phyloP scores from a whole-genome alignment of 2,113 vertebrate species.

The Malaclemys terrapin region DNA sequence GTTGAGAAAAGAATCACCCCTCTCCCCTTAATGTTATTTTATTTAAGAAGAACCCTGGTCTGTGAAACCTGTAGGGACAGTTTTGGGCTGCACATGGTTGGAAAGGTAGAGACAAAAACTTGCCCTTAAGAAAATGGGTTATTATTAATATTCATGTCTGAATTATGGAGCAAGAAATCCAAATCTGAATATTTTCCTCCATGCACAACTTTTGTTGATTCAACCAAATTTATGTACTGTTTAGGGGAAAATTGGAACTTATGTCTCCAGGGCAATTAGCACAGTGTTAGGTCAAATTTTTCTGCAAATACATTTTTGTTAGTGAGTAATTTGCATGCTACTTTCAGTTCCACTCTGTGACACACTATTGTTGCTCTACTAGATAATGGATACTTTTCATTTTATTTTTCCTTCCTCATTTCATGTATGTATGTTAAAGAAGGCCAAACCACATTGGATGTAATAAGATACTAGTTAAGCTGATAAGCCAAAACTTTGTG shows the following conservation, averaged over 20 bases:
- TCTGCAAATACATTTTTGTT: background rate
- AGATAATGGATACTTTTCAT: background rate
- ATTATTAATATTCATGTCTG: constrained; percentile 23
- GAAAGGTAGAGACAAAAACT: background rate
- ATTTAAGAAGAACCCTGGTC: background rate
- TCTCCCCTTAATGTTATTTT: background rate
- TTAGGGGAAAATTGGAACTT: constrained; percentile 38
- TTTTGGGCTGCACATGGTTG: background rate
- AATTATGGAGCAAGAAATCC: constrained; percentile 14
- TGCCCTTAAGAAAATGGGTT: background rate
- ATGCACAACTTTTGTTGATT: background rate
- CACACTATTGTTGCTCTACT: background rate
- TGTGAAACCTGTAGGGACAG: background rate
- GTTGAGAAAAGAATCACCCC: background rate
- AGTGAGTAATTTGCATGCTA: background rate
- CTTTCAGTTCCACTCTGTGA: constrained; percentile 15
- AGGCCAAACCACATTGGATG: background rate
- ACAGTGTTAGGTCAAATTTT: background rate
- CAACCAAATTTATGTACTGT: constrained; percentile 32
- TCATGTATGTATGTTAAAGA: background rate
- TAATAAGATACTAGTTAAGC: background rate
- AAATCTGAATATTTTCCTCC: constrained; percentile 23
- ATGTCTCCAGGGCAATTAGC: constrained; percentile 3
- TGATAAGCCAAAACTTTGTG: background rate
- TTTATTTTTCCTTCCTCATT: constrained; percentile 1